phyloP scores from a whole-genome alignment of 1,140 invertebrate species.

The Tachypleus tridentatus region DNA sequence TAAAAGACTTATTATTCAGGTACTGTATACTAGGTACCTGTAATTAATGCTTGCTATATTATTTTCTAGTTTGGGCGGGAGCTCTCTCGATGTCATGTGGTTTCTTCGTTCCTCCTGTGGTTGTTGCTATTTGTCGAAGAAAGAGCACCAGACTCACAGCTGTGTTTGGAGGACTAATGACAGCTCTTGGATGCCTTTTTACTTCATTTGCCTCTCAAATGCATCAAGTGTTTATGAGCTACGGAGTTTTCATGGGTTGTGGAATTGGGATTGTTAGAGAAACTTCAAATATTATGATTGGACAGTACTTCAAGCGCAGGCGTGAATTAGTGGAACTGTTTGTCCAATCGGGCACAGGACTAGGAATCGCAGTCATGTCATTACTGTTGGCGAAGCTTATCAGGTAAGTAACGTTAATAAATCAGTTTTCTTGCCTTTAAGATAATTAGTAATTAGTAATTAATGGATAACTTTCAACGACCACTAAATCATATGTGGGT shows the following conservation, averaged over 20 bases:
- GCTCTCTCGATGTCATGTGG: constrained; percentile 36
- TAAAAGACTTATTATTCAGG: no score
- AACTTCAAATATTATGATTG: constrained; percentile 78
- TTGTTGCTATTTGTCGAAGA: constrained; percentile 34
- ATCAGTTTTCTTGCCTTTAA: no score
- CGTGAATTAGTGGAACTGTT: constrained; percentile 77
- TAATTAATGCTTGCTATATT: not conserved
- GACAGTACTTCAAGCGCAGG: constrained; percentile 74
- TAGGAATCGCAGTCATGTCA: constrained; percentile 74
- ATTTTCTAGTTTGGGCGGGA: constrained; percentile 39
- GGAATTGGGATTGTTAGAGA: constrained; percentile 70
- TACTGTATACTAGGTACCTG: no score
- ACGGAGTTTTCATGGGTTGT: constrained; percentile 44
- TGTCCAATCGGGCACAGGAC: constrained; percentile 69
- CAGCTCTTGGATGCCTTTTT: constrained; percentile 32
- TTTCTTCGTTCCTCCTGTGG: constrained; percentile 33
- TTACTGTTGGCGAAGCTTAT: constrained; percentile 62
- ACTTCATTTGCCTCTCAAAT: constrained; percentile 33
- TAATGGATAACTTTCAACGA: no score
- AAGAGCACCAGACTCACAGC: constrained; percentile 32
- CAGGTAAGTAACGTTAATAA: constrained; percentile 42
- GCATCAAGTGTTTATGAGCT: constrained; percentile 29
- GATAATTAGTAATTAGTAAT: no score
- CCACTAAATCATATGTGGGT: no score
- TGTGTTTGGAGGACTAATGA: constrained; percentile 32